These are phyloP conservation scores for Dallia pectoralis DNA, from an alignment of 2,797 vertebrate species.

Conservation along the genomic window DNA sequence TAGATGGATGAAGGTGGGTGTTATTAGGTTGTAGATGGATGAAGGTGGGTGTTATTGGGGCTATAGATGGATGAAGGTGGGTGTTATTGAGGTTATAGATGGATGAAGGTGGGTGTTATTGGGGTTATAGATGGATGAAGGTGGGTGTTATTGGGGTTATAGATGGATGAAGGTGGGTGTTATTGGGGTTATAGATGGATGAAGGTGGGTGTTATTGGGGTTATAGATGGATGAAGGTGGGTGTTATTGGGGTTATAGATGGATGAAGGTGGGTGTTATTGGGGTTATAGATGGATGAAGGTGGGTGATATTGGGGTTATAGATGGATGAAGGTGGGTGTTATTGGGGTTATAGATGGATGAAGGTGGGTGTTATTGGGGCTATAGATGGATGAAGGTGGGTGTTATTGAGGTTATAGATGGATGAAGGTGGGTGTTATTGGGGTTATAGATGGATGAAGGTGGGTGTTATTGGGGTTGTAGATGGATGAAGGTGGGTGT, in stretches of 20 bases:
- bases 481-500: constrained; percentile 9
- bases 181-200: constrained; percentile 6
- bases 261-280: constrained; percentile 3
- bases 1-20: not conserved
- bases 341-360: constrained; percentile 14
- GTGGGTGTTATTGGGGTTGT: constrained; percentile 4
- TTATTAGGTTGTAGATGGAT: not conserved
- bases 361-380: constrained; percentile 13
- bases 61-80: constrained; percentile 14
- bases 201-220: constrained; percentile 10
- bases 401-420: constrained; percentile 8
- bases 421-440: constrained; percentile 4
- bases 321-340: constrained; percentile 8
- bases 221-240: too few relatives aligned
- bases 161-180: not conserved
- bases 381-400: not conserved
- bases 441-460: constrained; percentile 9
- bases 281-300: not conserved
- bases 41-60: constrained; percentile 15
- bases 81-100: constrained; percentile 5
- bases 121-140: constrained; percentile 8
- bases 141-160: constrained; percentile 13
- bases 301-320: too few relatives aligned
- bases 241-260: constrained; percentile 22
- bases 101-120: not conserved